Conservation (phyloP, 2,113 vertebrate genomes). For the Pachypanchax playfairii region DNA sequence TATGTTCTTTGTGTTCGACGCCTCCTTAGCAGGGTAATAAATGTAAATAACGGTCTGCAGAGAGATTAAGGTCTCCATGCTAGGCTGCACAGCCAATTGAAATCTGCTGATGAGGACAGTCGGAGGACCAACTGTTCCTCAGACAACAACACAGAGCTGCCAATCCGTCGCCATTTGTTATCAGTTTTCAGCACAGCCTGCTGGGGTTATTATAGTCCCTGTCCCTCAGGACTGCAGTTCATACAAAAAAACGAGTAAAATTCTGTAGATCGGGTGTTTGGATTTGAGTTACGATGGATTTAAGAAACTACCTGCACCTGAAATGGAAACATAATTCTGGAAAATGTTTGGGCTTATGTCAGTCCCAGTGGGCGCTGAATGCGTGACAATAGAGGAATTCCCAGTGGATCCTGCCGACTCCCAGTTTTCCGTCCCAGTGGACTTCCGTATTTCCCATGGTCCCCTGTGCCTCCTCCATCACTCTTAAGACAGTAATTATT, state of each 20-base stretch:
- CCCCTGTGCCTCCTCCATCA: slow-evolving; percentile 72
- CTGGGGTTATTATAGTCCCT: slow-evolving; percentile 84
- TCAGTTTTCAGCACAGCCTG: slow-evolving; percentile 83
- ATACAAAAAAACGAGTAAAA: neutral
- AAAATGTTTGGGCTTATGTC: slow-evolving; percentile 15
- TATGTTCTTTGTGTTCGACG: slow-evolving; percentile 7
- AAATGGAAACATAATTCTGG: neutral
- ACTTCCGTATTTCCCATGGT: slow-evolving; percentile 37
- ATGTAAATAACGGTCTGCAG: slow-evolving; percentile 64
- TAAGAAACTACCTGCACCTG: neutral
- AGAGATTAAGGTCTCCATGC: slow-evolving; percentile 79
- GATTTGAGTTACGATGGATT: neutral
- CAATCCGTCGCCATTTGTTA: slow-evolving; percentile 90
- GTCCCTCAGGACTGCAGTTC: slow-evolving; percentile 68
- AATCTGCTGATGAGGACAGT: slow-evolving; percentile 85
- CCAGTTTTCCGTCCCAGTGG: slow-evolving; percentile 32
- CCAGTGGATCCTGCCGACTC: slow-evolving; percentile 42
- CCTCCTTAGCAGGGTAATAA: slow-evolving; percentile 46
- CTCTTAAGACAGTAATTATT: slow-evolving; percentile 75
- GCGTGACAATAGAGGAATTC: slow-evolving; percentile 46
- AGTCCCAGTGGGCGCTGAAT: slow-evolving; percentile 38
- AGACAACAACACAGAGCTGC: slow-evolving; percentile 81
- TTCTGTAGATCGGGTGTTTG: neutral
- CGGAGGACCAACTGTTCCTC: slow-evolving; percentile 87
- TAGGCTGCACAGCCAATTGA: slow-evolving; percentile 89